A percentile compares a stretch with the other conserved stretches of the same genome.
Conservation (phyloP, 1,140 invertebrate genomes). For the Zaprionus ghesquierei region DNA sequence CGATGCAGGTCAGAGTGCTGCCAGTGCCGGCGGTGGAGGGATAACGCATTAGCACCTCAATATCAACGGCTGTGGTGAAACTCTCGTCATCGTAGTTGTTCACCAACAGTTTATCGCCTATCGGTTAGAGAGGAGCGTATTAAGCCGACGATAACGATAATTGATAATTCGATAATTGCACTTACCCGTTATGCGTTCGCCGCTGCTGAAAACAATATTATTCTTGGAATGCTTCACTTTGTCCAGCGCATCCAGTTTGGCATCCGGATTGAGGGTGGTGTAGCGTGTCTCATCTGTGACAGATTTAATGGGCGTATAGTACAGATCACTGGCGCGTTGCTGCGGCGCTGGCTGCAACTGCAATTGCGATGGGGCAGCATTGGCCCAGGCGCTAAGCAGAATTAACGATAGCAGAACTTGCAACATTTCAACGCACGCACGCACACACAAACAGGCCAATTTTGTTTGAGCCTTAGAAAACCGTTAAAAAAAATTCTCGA, state of each 20-base stretch:
- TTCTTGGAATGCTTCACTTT: slow-evolving; percentile 73
- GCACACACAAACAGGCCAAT: background rate
- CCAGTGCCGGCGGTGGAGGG: slow-evolving; percentile 33
- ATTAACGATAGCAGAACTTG: background rate
- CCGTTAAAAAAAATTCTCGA: background rate
- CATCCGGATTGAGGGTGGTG: slow-evolving; percentile 37
- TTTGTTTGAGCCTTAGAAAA: background rate
- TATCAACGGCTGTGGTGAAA: slow-evolving; percentile 54
- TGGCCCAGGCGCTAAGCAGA: background rate
- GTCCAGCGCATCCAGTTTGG: slow-evolving; percentile 29
- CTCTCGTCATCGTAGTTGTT: slow-evolving; percentile 63
- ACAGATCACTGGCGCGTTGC: slow-evolving; percentile 51
- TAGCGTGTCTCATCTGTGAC: slow-evolving; percentile 62
- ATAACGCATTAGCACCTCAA: slow-evolving; percentile 66
- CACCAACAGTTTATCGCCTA: slow-evolving; percentile 63
- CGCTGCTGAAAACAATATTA: slow-evolving; percentile 61
- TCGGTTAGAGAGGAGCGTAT: background rate
- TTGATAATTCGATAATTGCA: background rate
- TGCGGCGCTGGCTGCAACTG: slow-evolving; percentile 7
- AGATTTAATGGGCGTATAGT: slow-evolving; percentile 54
- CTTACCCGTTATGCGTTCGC: slow-evolving; percentile 63
- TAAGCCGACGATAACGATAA: background rate
- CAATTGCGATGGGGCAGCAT: slow-evolving; percentile 7
- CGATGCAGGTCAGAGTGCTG: slow-evolving; percentile 57
- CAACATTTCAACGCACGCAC: slow-evolving; percentile 18